phyloP scores from a whole-genome alignment of 2,113 vertebrate species.

The Anolis sagrei region DNA sequence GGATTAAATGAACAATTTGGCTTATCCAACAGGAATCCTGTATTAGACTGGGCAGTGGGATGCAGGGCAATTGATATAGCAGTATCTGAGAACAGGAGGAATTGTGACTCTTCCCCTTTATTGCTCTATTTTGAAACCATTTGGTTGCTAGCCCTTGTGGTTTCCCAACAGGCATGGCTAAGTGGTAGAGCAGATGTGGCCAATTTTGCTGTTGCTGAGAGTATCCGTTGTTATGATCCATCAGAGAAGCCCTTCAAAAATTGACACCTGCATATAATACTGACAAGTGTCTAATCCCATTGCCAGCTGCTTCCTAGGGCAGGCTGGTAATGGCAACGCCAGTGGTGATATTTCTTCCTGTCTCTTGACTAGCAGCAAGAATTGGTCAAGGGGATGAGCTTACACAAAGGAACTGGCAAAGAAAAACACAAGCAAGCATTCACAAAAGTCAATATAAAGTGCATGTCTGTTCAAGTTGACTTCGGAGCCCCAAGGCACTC shows the following conservation, averaged over 20 bases:
- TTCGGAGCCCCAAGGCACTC: constrained; percentile 41
- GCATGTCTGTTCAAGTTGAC: constrained; percentile 39
- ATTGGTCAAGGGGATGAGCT: constrained; percentile 34
- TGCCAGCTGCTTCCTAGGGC: constrained; percentile 43
- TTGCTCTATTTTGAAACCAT: constrained; percentile 21
- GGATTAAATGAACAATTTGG: background rate
- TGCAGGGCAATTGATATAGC: background rate
- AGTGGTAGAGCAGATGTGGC: constrained; percentile 28
- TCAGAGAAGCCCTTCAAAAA: constrained; percentile 34
- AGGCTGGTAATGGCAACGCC: constrained; percentile 14
- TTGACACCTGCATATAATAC: constrained; percentile 54
- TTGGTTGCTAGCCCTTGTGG: background rate
- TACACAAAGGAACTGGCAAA: constrained; percentile 33
- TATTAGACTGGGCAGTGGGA: background rate
- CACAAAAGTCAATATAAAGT: constrained; percentile 32
- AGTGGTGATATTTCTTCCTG: constrained; percentile 33
- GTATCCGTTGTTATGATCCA: constrained; percentile 10
- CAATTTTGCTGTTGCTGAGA: constrained; percentile 24
- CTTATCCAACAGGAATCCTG: background rate
- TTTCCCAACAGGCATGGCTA: constrained; percentile 15
- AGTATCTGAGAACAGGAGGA: background rate
- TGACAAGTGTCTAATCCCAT: constrained; percentile 59
- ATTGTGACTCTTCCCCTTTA: background rate
- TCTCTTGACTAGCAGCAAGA: constrained; percentile 24
- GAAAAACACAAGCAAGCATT: constrained; percentile 32